These are phyloP conservation scores for Camponotus floridanus DNA, from an alignment of 1,140 invertebrate species.

Conservation along the genomic window DNA sequence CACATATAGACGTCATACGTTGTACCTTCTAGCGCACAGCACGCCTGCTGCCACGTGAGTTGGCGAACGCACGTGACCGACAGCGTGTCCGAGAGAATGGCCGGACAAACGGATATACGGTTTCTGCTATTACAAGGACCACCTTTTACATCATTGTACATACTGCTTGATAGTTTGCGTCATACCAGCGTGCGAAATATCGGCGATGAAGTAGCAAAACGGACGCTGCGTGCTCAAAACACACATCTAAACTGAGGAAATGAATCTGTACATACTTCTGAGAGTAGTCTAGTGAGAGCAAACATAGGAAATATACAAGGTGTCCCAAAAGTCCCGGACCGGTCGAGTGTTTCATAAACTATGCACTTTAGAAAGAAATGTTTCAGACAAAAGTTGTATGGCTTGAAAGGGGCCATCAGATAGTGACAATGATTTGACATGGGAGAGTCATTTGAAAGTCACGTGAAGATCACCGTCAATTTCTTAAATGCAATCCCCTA, in stretches of 20 bases:
- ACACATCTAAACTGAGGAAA: background rate
- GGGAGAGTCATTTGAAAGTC: no score
- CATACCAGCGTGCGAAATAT: conserved; percentile 45
- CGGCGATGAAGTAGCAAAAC: conserved; percentile 42
- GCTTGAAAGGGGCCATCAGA: no score
- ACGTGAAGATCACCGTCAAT: no score
- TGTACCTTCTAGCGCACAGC: conserved; percentile 17
- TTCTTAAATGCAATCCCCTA: no score
- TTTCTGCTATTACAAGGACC: conserved; percentile 60
- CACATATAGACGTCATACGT: conserved; percentile 7
- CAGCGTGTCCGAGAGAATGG: conserved; percentile 66
- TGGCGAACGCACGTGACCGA: conserved; percentile 66
- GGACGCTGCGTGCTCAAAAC: background rate
- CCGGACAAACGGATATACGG: conserved; percentile 63
- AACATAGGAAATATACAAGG: background rate
- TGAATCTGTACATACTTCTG: background rate
- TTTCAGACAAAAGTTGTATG: no score
- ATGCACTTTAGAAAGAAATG: no score
- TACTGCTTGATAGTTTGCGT: conserved; percentile 51
- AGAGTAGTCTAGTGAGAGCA: background rate
- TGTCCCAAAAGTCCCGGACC: no score
- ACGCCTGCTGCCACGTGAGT: conserved; percentile 66
- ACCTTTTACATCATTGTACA: conserved; percentile 63
- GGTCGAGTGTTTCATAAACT: no score
- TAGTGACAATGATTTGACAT: no score